Conservation (phyloP, 2,888 invertebrate genomes). For the Acrocyrtus sp. region DNA sequence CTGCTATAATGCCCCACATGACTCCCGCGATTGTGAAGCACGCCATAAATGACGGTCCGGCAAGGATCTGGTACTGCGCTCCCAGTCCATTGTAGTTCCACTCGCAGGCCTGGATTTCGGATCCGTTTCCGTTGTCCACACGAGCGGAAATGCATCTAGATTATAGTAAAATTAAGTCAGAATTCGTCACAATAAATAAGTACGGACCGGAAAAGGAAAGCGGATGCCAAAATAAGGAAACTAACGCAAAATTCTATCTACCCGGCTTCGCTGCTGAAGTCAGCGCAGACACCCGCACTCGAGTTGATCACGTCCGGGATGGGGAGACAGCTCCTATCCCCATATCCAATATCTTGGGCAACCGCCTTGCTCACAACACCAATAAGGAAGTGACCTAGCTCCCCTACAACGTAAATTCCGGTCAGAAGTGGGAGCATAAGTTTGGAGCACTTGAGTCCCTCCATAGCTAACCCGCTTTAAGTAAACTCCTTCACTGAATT, state of each 20-base stretch:
- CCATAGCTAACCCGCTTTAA: conserved; percentile 8
- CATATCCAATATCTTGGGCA: conserved; percentile 85
- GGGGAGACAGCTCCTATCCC: conserved; percentile 85
- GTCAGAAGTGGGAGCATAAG: conserved; percentile 76
- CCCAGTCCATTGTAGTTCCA: conserved; percentile 95
- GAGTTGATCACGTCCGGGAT: conserved; percentile 72
- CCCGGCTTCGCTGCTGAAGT: conserved; percentile 70
- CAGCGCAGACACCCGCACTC: conserved; percentile 71
- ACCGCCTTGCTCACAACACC: conserved; percentile 86
- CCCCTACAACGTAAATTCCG: conserved; percentile 85
- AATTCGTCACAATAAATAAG: not conserved
- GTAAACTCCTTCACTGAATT: conserved; percentile 8
- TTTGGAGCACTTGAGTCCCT: conserved; percentile 10
- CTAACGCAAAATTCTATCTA: too few relatives aligned
- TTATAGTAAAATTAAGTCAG: conserved; percentile 33
- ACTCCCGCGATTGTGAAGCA: conserved; percentile 91
- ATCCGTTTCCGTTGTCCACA: conserved; percentile 43
- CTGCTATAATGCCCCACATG: conserved; percentile 83
- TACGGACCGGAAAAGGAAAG: not conserved
- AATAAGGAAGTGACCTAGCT: conserved; percentile 88
- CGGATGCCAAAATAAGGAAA: not conserved
- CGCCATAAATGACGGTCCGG: conserved; percentile 92
- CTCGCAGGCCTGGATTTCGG: conserved; percentile 76
- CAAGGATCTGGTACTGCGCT: conserved; percentile 89
- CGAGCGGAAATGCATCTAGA: conserved; percentile 67